Conservation (phyloP, 2,888 invertebrate species). For the Hydriomena furcata region DNA sequence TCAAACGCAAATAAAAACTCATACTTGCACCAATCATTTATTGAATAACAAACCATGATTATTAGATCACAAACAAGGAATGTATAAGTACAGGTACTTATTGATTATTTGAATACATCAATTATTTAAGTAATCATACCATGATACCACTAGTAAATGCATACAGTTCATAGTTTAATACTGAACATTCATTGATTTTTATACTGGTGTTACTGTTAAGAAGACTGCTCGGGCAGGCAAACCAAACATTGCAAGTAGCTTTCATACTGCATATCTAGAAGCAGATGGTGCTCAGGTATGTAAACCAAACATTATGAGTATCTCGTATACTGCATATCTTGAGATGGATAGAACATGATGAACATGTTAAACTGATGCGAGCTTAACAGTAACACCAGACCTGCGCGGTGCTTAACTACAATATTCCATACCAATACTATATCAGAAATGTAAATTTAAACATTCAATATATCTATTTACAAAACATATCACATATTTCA, state of each 20-base stretch:
- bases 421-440: conserved; percentile 24
- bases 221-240: too few relatives aligned
- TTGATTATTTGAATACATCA: conserved; percentile 5
- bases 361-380: too few relatives aligned
- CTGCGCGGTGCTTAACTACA: conserved; percentile 23
- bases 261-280: too few relatives aligned
- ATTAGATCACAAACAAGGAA: conserved; percentile 51
- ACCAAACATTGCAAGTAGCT: too few relatives aligned
- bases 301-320: too few relatives aligned
- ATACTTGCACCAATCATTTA: conserved; percentile 51
- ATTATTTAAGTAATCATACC: conserved; percentile 1
- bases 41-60: conserved; percentile 54
- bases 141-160: neutral
- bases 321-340: too few relatives aligned
- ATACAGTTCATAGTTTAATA: too few relatives aligned
- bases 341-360: too few relatives aligned
- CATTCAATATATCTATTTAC: conserved; percentile 46
- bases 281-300: too few relatives aligned
- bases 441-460: conserved; percentile 38
- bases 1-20: conserved; percentile 24
- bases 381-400: too few relatives aligned
- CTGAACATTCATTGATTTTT: too few relatives aligned
- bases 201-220: too few relatives aligned
- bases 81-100: conserved; percentile 37
- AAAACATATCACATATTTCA: conserved; percentile 48